Base-by-base conservation (phyloP, 64 coral and sea anemone genomes). In the Cladopsammia gracilis region DNA sequence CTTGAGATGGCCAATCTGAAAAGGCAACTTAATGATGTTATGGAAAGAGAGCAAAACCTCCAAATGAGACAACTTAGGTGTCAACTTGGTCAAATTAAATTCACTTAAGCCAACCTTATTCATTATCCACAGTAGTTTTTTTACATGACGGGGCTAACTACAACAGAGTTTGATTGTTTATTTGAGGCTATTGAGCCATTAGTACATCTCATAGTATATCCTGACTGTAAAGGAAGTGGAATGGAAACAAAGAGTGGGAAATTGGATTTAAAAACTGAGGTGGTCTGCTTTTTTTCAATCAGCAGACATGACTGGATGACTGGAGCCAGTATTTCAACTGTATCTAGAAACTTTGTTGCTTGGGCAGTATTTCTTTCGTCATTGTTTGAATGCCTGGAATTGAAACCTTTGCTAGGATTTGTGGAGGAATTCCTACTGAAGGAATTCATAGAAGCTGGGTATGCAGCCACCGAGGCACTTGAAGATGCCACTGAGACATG, bases 351-450 rank as follows among this genome's bases (percentile, higher is more conserved):
- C 4, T 93, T 87, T 79, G 23, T 56, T 51, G 81, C 54, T 0
- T 93, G 90, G 90, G 19, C 25, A 67, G 82, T 93, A 25, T 93
- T 93, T 59, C 60, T 93, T 7, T 15, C 45, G 46, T n/a, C 34
- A 18, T 3, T 86, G 8, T 93, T 93, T 85, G 79, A 92, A 3
- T 25, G 18, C 24, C 18, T 93, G 19, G n/a, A 87, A 45, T 93
- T 6, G 45, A 1, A 22, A 57, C 91, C 82, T 7, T 64, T 86
- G 16, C 90, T 70, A 50, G 81, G 90, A 50, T 16, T 62, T 42
- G 42, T 76, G 48, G 12, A 48, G 25, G 71, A 79, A 22, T 86
- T 86, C 47, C 20, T 93, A 4, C 91, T 54, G 10, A 78, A 23
- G 20, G 84, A 71, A 6, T 87, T 73, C 48, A 47, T 19, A 42